Percentiles rank a stretch among this genome's conserved stretches.
phyloP scores from a whole-genome alignment of 2,797 vertebrate genomes.

The Parauchenoglanis ngamensis region DNA sequence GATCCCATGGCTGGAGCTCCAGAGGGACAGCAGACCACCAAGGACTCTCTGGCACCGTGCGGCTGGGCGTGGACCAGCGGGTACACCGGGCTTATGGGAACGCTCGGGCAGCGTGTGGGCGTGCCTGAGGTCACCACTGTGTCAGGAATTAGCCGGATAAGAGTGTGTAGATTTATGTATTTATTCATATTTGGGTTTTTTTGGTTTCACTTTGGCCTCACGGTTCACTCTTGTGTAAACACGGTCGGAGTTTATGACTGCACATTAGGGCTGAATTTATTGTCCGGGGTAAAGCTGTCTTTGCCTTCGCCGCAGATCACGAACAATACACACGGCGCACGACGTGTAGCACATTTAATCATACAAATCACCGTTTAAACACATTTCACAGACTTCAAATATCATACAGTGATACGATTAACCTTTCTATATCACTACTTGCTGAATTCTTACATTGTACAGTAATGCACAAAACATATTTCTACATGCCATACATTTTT shows the following conservation, averaged over 20 bases:
- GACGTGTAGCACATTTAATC: neutral
- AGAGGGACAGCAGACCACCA: conserved; percentile 41
- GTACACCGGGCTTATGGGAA: conserved; percentile 19
- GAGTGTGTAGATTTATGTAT: conserved; percentile 15
- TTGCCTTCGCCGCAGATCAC: neutral
- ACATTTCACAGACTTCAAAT: neutral
- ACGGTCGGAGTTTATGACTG: conserved; percentile 19
- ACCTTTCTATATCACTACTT: neutral
- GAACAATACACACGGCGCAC: neutral
- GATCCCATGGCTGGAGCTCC: conserved; percentile 42
- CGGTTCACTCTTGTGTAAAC: conserved; percentile 25
- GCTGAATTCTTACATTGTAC: too few species aligned
- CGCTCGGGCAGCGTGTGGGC: neutral
- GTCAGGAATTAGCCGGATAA: conserved; percentile 3
- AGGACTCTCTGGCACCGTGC: conserved; percentile 27
- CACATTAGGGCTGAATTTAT: conserved; percentile 28
- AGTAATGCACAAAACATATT: neutral
- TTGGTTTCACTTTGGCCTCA: conserved; percentile 25
- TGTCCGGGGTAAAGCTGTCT: neutral
- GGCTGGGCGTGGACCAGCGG: conserved; percentile 21
- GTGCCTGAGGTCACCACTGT: conserved; percentile 35
- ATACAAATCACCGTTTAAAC: neutral
- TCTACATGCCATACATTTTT: neutral
- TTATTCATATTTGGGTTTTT: conserved; percentile 29
- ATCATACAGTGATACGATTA: neutral